Percentiles rank a stretch among this genome's conserved stretches.
phyloP scores from a whole-genome alignment of 2,113 vertebrate genomes.

The Pteronura brasiliensis region DNA sequence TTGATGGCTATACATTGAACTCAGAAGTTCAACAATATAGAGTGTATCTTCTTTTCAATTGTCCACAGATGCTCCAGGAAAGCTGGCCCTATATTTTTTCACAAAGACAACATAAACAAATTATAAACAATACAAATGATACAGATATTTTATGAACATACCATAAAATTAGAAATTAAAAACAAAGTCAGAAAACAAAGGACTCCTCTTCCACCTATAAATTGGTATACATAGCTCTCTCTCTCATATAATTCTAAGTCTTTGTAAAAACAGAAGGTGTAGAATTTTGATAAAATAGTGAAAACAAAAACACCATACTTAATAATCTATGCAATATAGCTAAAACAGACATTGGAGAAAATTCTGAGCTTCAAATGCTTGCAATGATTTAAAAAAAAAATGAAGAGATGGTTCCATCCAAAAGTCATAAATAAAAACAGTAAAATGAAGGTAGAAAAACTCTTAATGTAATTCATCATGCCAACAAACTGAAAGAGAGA shows the following conservation, averaged over 20 bases:
- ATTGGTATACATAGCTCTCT: background rate
- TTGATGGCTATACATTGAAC: background rate
- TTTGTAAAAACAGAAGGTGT: background rate
- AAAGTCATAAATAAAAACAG: background rate
- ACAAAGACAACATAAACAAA: background rate
- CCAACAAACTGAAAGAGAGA: background rate
- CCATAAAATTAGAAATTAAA: background rate
- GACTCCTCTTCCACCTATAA: background rate
- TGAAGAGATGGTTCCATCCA: background rate
- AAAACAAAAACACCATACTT: background rate
- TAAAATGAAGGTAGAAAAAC: background rate
- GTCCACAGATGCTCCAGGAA: background rate
- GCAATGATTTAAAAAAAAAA: background rate
- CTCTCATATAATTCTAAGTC: background rate
- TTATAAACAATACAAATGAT: background rate
- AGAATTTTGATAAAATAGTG: background rate
- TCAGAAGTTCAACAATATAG: background rate
- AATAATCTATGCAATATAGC: background rate
- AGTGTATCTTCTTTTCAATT: background rate
- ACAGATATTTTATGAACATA: background rate
- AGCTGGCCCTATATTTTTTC: background rate
- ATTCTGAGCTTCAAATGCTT: background rate
- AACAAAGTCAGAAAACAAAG: background rate
- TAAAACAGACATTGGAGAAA: background rate
- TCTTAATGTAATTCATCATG: background rate